Evolutionary conservation across 2,888 invertebrate genomes (phyloP).

Genomic region (Mythimna ferrago): DNA sequence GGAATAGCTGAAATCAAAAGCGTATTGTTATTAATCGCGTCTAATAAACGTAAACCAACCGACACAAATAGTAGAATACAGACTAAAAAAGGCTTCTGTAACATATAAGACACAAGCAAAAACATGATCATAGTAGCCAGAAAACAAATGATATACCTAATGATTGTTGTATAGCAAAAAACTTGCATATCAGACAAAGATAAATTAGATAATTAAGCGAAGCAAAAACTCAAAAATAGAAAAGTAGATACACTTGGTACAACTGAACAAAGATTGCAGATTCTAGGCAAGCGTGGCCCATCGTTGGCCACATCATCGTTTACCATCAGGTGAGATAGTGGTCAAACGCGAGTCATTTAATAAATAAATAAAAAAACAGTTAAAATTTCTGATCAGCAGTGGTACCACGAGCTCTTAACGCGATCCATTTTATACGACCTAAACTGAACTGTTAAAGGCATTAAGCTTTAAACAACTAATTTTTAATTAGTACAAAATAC

Average conservation of each 20-base stretch:
- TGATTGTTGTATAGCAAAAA: constrained; percentile 28
- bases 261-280: constrained; percentile 11
- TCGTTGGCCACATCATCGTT: no score
- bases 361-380: no score
- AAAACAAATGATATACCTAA: constrained; percentile 20
- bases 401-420: no score
- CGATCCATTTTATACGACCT: no score
- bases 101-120: constrained; percentile 11
- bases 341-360: no score
- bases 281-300: no score
- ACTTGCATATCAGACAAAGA: constrained; percentile 8
- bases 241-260: not conserved
- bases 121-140: constrained; percentile 10
- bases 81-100: not conserved
- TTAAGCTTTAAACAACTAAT: no score
- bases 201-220: constrained; percentile 15
- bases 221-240: constrained; percentile 7
- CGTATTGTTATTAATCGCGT: constrained; percentile 11
- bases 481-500: no score
- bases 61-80: not conserved
- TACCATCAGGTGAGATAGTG: no score
- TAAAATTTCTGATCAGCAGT: no score
- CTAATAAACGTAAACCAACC: not conserved
- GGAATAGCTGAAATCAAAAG: not conserved
- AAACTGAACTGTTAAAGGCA: no score